These are phyloP conservation scores for Lithophane socia DNA, from an alignment of 2,888 invertebrate genomes.

Conservation along the genomic window DNA sequence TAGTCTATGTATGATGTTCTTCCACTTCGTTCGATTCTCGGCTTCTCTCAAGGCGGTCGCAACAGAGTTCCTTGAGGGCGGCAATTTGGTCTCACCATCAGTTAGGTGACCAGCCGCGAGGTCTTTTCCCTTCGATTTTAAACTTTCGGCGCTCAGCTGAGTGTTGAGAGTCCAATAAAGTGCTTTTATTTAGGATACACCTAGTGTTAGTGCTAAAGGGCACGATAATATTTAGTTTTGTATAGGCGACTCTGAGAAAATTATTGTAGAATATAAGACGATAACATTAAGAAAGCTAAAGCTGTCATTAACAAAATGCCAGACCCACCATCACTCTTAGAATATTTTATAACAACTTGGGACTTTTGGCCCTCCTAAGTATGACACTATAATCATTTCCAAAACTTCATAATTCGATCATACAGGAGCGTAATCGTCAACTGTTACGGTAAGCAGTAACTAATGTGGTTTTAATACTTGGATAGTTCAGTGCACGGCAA, in stretches of 20 bases:
- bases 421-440: conserved; percentile 75
- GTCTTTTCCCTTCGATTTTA: background rate
- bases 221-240: no score
- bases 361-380: conserved; percentile 13
- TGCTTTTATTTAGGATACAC: background rate
- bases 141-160: no score
- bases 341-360: conserved; percentile 42
- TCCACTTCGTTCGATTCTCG: background rate
- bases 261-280: background rate
- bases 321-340: background rate
- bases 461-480: conserved; percentile 88
- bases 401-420: conserved; percentile 65
- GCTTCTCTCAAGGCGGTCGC: background rate
- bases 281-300: background rate
- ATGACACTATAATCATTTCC: conserved; percentile 52
- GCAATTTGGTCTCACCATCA: background rate
- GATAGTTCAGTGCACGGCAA: conserved; percentile 74
- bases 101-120: background rate
- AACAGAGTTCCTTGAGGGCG: background rate
- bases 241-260: no score
- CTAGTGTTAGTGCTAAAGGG: background rate
- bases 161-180: no score
- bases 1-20: background rate
- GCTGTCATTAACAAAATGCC: conserved; percentile 18
- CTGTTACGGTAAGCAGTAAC: conserved; percentile 75